phyloP scores from a whole-genome alignment of 2,113 vertebrate species.

The Ceyx melanurus region DNA sequence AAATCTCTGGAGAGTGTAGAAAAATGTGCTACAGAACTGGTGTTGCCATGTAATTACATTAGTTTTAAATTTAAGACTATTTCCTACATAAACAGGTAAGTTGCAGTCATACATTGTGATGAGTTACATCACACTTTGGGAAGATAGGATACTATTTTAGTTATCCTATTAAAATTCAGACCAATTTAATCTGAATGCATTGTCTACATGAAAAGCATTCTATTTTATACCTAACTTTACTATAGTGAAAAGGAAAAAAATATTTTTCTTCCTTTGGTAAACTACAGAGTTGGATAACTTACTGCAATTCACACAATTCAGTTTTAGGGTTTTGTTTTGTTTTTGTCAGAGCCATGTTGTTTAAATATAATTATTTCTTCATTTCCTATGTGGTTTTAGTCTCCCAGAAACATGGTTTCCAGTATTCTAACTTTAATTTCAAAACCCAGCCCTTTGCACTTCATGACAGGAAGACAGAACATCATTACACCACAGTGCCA shows the following conservation, averaged over 20 bases:
- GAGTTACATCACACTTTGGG: neutral
- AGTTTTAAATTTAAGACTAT: neutral
- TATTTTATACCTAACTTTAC: neutral
- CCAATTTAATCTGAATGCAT: neutral
- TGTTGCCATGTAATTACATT: neutral
- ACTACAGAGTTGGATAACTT: neutral
- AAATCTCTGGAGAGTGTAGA: neutral
- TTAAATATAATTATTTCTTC: slow-evolving; percentile 1
- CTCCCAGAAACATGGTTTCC: neutral
- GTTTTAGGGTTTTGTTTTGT: neutral
- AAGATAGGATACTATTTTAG: neutral
- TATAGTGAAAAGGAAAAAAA: neutral
- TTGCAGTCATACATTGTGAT: neutral
- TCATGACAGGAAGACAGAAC: neutral
- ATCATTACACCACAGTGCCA: neutral
- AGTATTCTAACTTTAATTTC: neutral
- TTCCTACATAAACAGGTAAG: neutral
- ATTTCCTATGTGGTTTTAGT: neutral
- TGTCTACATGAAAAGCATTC: neutral
- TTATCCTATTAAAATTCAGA: neutral
- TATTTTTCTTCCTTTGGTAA: neutral
- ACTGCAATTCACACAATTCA: neutral
- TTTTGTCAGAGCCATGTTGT: neutral
- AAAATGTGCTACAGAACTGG: neutral
- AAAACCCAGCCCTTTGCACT: neutral